phyloP scores from a whole-genome alignment of 2,113 vertebrate species.

The Mobula birostris region DNA sequence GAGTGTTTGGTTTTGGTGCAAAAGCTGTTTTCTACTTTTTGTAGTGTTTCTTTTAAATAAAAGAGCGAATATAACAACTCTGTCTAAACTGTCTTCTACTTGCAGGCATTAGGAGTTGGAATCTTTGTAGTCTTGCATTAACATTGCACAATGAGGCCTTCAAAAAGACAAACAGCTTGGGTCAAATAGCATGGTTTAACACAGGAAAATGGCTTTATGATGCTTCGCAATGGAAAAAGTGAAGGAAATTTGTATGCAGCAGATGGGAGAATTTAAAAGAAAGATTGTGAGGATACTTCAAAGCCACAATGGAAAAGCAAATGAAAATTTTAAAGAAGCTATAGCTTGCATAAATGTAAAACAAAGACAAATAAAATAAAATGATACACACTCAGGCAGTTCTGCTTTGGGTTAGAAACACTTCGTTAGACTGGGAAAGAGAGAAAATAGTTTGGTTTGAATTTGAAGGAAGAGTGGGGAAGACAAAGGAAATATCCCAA shows the following conservation, averaged over 20 bases:
- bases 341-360: too few relatives aligned
- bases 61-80: slow-evolving; percentile 51
- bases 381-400: too few relatives aligned
- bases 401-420: too few relatives aligned
- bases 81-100: not conserved
- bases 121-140: not conserved
- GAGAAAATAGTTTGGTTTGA: too few relatives aligned
- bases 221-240: not conserved
- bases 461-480: too few relatives aligned
- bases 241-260: not conserved
- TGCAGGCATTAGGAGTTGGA: not conserved
- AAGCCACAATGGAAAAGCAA: not conserved
- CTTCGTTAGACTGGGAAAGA: too few relatives aligned
- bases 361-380: too few relatives aligned
- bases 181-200: not conserved
- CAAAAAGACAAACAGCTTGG: not conserved
- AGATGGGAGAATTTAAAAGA: not conserved
- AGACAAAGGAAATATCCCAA: too few relatives aligned
- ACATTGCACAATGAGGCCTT: not conserved
- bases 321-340: not conserved
- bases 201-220: not conserved
- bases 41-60: slow-evolving; percentile 61
- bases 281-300: not conserved
- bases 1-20: slow-evolving; percentile 35
- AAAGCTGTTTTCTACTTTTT: slow-evolving; percentile 62